Conservation (phyloP, 1,140 invertebrate genomes). For the Aphaenogaster ashmeadi region DNA sequence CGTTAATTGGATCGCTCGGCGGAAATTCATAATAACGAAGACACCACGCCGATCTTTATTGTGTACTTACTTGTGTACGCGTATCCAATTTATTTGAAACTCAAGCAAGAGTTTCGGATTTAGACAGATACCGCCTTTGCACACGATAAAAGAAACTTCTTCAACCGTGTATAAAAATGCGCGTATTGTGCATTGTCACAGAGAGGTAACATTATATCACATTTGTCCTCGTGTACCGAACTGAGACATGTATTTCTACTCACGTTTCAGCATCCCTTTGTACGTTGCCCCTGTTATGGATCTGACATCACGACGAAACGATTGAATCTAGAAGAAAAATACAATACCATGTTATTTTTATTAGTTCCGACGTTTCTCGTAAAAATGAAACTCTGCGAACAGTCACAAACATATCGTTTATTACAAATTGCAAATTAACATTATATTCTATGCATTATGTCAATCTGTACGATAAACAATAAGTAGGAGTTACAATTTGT, state of each 20-base stretch:
- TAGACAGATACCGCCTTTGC: constrained; percentile 62
- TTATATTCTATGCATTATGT: not conserved
- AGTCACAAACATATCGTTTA: not conserved
- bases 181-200: constrained; percentile 67
- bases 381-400: not conserved
- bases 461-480: not conserved
- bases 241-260: constrained; percentile 74
- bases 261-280: constrained; percentile 71
- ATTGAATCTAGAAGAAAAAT: constrained; percentile 65
- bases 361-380: constrained; percentile 32
- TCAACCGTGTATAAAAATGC: constrained; percentile 72
- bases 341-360: constrained; percentile 44
- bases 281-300: constrained; percentile 61
- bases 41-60: constrained; percentile 45
- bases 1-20: constrained; percentile 10
- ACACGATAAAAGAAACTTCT: constrained; percentile 68
- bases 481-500: not conserved
- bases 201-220: constrained; percentile 77
- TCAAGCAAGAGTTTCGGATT: constrained; percentile 63
- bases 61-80: constrained; percentile 13
- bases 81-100: constrained; percentile 63
- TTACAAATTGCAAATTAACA: not conserved
- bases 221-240: constrained; percentile 76
- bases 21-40: constrained; percentile 26
- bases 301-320: constrained; percentile 63